Conservation (phyloP, 2,888 invertebrate species). For the Pterostichus madidus region DNA sequence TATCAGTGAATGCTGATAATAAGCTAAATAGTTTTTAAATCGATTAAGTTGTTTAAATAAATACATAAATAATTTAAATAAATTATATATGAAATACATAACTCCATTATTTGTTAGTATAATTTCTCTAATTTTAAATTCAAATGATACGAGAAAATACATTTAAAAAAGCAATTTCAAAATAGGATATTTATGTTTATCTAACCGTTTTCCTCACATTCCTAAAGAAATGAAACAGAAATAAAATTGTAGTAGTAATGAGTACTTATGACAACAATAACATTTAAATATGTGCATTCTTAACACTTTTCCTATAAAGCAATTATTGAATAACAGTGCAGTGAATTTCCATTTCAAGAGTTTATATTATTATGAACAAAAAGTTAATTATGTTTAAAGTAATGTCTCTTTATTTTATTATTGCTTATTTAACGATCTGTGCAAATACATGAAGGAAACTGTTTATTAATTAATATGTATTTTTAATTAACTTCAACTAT, state of each 20-base stretch:
- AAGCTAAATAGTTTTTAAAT: constrained; percentile 19
- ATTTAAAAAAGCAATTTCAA: neutral
- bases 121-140: constrained; percentile 30
- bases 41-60: constrained; percentile 21
- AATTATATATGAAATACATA: neutral
- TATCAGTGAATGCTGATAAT: constrained; percentile 28
- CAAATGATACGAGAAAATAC: neutral
- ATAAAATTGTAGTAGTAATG: neutral
- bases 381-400: constrained; percentile 53
- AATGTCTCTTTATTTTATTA: constrained; percentile 48
- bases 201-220: neutral
- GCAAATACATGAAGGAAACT: constrained; percentile 50
- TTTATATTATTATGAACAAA: neutral
- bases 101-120: neutral
- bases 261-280: too few species aligned
- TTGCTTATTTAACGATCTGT: constrained; percentile 50
- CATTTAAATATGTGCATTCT: too few species aligned
- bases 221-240: neutral
- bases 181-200: constrained; percentile 15
- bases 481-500: constrained; percentile 40
- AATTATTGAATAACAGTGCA: constrained; percentile 17
- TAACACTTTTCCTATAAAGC: constrained; percentile 1
- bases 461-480: constrained; percentile 45
- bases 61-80: neutral
- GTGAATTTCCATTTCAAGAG: constrained; percentile 1